Base-by-base conservation (phyloP, 2,113 vertebrate species). In the Rhinolophus ferrumequinum region DNA sequence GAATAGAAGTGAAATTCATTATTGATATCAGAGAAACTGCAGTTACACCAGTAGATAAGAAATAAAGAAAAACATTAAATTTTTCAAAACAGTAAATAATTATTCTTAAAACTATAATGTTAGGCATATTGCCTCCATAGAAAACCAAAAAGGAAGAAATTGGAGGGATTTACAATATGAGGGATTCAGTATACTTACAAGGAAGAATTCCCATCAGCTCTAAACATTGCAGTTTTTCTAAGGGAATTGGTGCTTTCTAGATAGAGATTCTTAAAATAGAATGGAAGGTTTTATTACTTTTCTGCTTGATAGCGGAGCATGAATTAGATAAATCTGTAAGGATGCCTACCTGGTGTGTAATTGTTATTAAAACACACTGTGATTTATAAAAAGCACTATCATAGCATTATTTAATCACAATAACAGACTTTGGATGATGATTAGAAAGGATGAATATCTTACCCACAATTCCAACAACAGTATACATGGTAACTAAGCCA, bases 321-420 rank as follows among this genome's bases (percentile, higher is more conserved):
- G 30, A 93, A 47, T 54, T 79, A 90, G 35, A 9, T 67, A 50
- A 60, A 52, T 95, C 44, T n/a, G 1, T 67, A 50, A 81, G n/a
- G 19, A n/a, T 72, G 18, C 54, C 18, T 47, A 22, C 22, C 15
- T 92, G 12, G 64, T 14, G 30, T 56, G 66, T 93, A 95, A 66
- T 90, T 92, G 79, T 64, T 94, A 88, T n/a, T 75, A 79, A 96
- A 90, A 86, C 47, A 16, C 8, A 44, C 21, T 26, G 18, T 24
- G 19, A 15, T 76, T 95, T 93, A 64, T 58, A 66, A 87, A 93
- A 77, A 84, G 26, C 16, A 64, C 52, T 38, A 76, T 14, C 6
- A 28, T 84, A 79, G 33, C 2, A 58, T 83, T 66, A 66, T 91
- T 95, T 94, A 33, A 86, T 50, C 67, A 73, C 26, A 76, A 5